phyloP scores from a whole-genome alignment of 1,140 invertebrate species.

The Zophobas atratus region DNA sequence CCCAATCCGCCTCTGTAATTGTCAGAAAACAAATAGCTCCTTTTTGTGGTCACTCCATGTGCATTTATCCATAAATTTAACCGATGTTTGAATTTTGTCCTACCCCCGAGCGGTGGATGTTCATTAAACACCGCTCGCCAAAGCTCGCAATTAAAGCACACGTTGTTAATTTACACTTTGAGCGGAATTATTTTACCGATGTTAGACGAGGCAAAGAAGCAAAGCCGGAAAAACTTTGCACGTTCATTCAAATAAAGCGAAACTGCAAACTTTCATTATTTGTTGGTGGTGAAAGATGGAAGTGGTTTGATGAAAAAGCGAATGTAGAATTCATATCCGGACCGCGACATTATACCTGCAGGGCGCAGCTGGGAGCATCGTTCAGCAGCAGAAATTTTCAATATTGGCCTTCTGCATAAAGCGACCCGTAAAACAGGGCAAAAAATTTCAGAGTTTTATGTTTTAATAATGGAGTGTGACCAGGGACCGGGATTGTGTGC shows the following conservation, averaged over 20 bases:
- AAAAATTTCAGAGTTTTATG: slow-evolving; percentile 31
- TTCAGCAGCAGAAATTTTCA: slow-evolving; percentile 52
- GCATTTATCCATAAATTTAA: slow-evolving; percentile 16
- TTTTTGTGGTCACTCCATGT: not conserved
- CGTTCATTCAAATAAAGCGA: slow-evolving; percentile 42
- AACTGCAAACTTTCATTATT: slow-evolving; percentile 57
- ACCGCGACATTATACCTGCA: slow-evolving; percentile 58
- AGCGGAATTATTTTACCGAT: not conserved
- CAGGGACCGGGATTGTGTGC: not conserved
- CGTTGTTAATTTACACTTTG: not conserved
- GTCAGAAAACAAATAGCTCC: slow-evolving; percentile 2
- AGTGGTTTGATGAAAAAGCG: slow-evolving; percentile 59
- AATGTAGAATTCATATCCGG: slow-evolving; percentile 59
- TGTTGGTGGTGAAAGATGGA: slow-evolving; percentile 52
- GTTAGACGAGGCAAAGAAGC: not conserved
- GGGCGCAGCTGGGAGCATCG: slow-evolving; percentile 57
- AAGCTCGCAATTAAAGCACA: not conserved
- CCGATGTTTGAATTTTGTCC: slow-evolving; percentile 14
- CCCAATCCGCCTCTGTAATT: not conserved
- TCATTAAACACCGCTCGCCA: slow-evolving; percentile 4
- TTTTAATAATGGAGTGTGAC: slow-evolving; percentile 2
- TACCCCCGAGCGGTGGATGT: not conserved
- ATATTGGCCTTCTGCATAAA: slow-evolving; percentile 49
- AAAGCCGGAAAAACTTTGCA: slow-evolving; percentile 1
- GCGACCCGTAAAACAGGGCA: slow-evolving; percentile 13